A percentile compares a stretch with the other conserved stretches of the same genome.
Conservation (phyloP, 1,140 invertebrate genomes). For the Agrypnia vestita region DNA sequence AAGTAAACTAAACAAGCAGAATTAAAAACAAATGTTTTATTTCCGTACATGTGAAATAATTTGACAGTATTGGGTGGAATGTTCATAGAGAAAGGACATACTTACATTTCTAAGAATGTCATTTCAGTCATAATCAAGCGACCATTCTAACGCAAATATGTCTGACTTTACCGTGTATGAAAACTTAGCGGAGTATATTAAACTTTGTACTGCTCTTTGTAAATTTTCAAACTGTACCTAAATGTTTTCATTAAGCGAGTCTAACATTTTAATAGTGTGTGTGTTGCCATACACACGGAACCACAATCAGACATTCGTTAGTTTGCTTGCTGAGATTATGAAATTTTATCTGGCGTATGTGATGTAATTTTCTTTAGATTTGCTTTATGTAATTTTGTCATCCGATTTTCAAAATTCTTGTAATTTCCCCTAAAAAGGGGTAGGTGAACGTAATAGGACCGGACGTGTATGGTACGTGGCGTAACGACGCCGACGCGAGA, state of each 20-base stretch:
- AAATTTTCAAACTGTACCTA: neutral
- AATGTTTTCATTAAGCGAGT: neutral
- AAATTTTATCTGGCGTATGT: neutral
- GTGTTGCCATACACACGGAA: neutral
- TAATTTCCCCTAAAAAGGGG: too few relatives aligned
- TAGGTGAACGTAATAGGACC: too few relatives aligned
- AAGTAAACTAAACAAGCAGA: too few relatives aligned
- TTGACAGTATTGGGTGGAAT: too few relatives aligned
- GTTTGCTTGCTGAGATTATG: neutral
- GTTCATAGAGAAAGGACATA: neutral
- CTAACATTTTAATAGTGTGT: neutral
- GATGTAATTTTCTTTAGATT: too few relatives aligned
- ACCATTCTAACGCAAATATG: slow-evolving; percentile 7
- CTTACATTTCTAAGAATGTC: neutral
- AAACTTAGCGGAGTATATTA: neutral
- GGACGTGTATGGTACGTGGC: too few relatives aligned
- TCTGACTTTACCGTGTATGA: neutral
- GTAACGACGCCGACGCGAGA: too few relatives aligned
- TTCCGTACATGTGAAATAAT: too few relatives aligned
- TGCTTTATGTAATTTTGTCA: too few relatives aligned
- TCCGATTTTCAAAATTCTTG: too few relatives aligned
- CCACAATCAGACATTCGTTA: neutral
- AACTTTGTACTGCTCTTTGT: neutral
- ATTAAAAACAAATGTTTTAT: too few relatives aligned
- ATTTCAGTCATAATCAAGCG: neutral